These are phyloP conservation scores for Athene noctua DNA, from an alignment of 2,113 vertebrate species.

Conservation along the genomic window DNA sequence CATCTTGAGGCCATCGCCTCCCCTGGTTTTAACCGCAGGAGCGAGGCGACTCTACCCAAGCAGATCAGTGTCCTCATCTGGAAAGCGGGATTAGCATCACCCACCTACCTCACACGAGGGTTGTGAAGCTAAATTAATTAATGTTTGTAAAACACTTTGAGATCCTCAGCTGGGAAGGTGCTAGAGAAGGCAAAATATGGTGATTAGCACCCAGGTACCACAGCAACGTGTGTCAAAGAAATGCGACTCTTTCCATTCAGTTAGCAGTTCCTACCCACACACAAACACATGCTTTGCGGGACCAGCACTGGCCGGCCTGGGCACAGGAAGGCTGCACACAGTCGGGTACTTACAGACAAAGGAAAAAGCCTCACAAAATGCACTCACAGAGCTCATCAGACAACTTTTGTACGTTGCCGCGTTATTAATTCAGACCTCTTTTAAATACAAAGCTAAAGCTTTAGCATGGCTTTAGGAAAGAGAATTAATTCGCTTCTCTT, in stretches of 20 bases:
- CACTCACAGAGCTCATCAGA: slow-evolving; percentile 19
- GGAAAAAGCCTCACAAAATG: slow-evolving; percentile 5
- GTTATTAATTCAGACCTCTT: not conserved
- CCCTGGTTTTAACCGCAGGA: slow-evolving; percentile 25
- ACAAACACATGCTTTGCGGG: slow-evolving; percentile 17
- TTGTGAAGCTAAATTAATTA: slow-evolving; percentile 70
- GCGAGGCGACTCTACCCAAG: slow-evolving; percentile 21
- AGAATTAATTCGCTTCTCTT: not conserved
- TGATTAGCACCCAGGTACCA: slow-evolving; percentile 65
- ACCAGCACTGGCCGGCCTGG: not conserved
- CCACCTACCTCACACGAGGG: slow-evolving; percentile 66
- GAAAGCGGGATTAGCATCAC: slow-evolving; percentile 47
- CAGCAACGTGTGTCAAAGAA: slow-evolving; percentile 25
- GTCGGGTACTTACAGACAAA: slow-evolving; percentile 26
- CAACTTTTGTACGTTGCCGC: not conserved
- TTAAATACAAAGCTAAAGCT: not conserved
- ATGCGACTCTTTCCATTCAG: not conserved
- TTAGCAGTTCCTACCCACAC: slow-evolving; percentile 6
- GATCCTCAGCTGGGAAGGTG: slow-evolving; percentile 67
- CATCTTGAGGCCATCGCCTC: not conserved
- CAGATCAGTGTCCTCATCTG: slow-evolving; percentile 49
- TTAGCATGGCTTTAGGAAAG: not conserved
- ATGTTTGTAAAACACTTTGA: slow-evolving; percentile 70
- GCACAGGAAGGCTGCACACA: slow-evolving; percentile 20
- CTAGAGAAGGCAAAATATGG: slow-evolving; percentile 69